A percentile compares a stretch with the other conserved stretches of the same genome.
These are phyloP conservation scores for Mustela erminea DNA, from an alignment of 2,797 vertebrate species.

Conservation along the genomic window DNA sequence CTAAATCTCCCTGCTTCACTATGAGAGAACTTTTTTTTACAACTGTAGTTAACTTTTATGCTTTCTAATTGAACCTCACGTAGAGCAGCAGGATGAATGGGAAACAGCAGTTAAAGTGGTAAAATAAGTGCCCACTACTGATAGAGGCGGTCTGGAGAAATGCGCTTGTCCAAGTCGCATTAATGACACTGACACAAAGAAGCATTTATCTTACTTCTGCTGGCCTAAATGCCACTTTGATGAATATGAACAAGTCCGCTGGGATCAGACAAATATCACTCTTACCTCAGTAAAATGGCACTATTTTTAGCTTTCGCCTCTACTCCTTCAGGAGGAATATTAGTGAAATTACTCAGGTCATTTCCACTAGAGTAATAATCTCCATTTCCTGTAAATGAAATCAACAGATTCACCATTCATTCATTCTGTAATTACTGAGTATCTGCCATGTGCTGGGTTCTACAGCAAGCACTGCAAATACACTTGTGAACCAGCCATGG, in stretches of 20 bases:
- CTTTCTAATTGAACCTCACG: neutral
- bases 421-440: neutral
- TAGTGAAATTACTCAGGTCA: conserved; percentile 93
- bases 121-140: neutral
- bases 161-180: neutral
- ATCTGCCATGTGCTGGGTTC: neutral
- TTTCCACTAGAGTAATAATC: conserved; percentile 97
- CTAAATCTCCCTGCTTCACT: neutral
- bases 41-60: neutral
- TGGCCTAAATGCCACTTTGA: neutral
- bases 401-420: neutral
- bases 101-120: neutral
- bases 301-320: conserved; percentile 86
- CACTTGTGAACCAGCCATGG: neutral
- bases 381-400: conserved; percentile 90
- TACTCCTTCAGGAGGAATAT: conserved; percentile 82
- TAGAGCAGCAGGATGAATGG: neutral
- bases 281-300: conserved; percentile 90
- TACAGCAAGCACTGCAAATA: neutral
- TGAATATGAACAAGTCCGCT: neutral
- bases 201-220: neutral
- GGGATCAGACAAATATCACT: neutral
- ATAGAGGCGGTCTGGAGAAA: neutral
- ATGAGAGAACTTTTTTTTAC: neutral
- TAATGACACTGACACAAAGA: neutral